These are phyloP conservation scores for Schlechtendalia chinensis DNA, from an alignment of 1,140 invertebrate genomes.

Conservation along the genomic window DNA sequence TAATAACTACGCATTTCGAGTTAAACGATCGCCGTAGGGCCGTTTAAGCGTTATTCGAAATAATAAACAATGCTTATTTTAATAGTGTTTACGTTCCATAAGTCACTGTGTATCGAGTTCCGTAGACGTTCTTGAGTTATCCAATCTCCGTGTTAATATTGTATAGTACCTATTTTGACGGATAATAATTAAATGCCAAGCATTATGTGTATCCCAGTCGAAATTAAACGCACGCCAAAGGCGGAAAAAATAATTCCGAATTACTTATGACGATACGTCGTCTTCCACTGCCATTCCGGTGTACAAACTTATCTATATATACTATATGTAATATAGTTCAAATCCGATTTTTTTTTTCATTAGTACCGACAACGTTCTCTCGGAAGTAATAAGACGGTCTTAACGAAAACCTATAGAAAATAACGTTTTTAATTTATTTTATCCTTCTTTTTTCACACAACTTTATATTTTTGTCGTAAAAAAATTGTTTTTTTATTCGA, in stretches of 20 bases:
- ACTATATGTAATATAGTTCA: neutral
- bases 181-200: neutral
- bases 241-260: neutral
- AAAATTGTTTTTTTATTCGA: no score
- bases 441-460: no score
- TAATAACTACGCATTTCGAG: no score
- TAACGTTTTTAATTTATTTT: no score
- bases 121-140: no score
- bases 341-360: neutral
- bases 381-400: no score
- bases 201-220: neutral
- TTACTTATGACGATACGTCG: no score
- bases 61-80: slow-evolving; percentile 11
- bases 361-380: no score
- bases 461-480: no score
- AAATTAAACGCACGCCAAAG: neutral
- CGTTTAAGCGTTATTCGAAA: no score
- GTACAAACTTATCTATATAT: neutral
- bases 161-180: neutral
- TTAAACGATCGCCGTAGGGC: no score
- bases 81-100: neutral
- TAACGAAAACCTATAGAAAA: no score
- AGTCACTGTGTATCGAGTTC: neutral
- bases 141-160: neutral
- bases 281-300: neutral